Conservation (phyloP, 1,140 invertebrate species). For the Apis laboriosa region DNA sequence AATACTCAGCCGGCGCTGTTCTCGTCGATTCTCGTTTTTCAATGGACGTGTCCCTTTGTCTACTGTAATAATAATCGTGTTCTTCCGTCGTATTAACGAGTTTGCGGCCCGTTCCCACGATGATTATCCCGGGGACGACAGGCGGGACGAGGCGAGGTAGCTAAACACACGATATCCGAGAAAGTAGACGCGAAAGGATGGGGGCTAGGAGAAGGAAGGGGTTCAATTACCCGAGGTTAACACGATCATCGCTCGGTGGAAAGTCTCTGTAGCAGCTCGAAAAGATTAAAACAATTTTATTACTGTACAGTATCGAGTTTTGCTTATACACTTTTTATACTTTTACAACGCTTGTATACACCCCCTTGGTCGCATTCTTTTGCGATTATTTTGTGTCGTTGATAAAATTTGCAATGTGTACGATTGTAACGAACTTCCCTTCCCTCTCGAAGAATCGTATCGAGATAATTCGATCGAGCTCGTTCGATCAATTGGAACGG, state of each 20-base stretch:
- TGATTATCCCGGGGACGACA: not conserved
- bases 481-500: too few relatives aligned
- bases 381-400: not conserved
- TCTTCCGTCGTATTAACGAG: not conserved
- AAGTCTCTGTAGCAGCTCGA: conserved; percentile 53
- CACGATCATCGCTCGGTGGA: conserved; percentile 66
- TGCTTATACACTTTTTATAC: not conserved
- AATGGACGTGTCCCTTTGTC: not conserved
- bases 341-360: too few relatives aligned
- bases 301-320: conserved; percentile 32
- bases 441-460: too few relatives aligned
- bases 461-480: too few relatives aligned
- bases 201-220: conserved; percentile 40
- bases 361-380: not conserved
- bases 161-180: not conserved
- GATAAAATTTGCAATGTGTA: not conserved
- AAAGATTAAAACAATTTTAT: conserved; percentile 41
- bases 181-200: conserved; percentile 14
- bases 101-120: not conserved
- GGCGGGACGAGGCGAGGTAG: not conserved
- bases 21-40: not conserved
- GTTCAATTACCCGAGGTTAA: conserved; percentile 75
- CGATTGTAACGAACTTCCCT: too few relatives aligned
- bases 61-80: not conserved
- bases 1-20: not conserved